A percentile compares a stretch with the other conserved stretches of the same genome.
Conservation (phyloP, 2,888 invertebrate species). For the Diaphora mendica region DNA sequence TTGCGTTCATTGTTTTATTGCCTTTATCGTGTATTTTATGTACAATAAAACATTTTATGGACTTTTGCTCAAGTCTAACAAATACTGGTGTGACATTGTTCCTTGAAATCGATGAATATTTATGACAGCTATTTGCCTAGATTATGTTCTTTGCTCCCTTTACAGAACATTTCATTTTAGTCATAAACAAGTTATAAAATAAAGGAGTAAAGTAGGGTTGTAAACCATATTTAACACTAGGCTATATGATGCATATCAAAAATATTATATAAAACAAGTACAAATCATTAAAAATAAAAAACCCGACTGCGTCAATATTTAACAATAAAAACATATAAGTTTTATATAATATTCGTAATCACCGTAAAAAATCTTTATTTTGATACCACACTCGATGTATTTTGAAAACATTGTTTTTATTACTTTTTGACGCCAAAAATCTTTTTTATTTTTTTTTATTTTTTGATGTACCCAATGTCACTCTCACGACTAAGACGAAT, state of each 20-base stretch:
- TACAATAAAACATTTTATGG: slow-evolving; percentile 47
- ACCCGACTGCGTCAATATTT: no score
- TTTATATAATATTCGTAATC: no score
- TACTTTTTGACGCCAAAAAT: no score
- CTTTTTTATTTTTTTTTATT: no score
- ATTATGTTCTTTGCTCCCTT: slow-evolving; percentile 20
- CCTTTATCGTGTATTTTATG: slow-evolving; percentile 47
- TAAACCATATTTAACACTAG: not conserved
- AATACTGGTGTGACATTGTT: slow-evolving; percentile 39
- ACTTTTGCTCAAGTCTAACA: slow-evolving; percentile 31
- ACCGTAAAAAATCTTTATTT: no score
- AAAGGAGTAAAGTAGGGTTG: slow-evolving; percentile 1
- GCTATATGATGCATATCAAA: not conserved
- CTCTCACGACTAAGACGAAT: no score
- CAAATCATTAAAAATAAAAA: no score
- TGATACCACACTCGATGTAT: no score
- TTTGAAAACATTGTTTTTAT: no score
- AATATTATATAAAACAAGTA: not conserved
- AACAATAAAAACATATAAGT: no score
- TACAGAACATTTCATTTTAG: slow-evolving; percentile 16
- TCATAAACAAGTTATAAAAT: slow-evolving; percentile 14
- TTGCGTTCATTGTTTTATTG: slow-evolving; percentile 41
- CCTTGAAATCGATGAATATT: slow-evolving; percentile 33
- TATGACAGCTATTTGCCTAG: slow-evolving; percentile 23
- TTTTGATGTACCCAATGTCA: no score